Percentiles rank a stretch among this genome's conserved stretches.
These are phyloP conservation scores for Trogon surrucura DNA, from an alignment of 2,113 vertebrate genomes.

Conservation along the genomic window DNA sequence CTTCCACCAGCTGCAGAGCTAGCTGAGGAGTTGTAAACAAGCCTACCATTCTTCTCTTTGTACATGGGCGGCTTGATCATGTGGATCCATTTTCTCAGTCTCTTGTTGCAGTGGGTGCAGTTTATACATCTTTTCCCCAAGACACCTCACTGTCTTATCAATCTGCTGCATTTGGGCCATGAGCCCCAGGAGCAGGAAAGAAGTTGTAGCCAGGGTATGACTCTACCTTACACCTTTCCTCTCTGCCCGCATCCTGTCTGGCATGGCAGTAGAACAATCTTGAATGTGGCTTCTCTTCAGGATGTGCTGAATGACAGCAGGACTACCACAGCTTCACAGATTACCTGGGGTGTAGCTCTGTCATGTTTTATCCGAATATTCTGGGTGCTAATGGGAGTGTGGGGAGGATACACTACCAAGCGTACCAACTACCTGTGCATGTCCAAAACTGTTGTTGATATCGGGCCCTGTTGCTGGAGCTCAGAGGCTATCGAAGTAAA, in stretches of 20 bases:
- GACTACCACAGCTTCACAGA: neutral
- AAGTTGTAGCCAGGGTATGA: neutral
- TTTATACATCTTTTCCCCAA: fast-evolving
- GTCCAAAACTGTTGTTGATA: neutral
- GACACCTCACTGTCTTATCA: neutral
- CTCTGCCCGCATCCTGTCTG: neutral
- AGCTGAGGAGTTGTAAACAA: neutral
- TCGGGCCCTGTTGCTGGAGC: neutral
- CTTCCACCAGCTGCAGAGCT: neutral
- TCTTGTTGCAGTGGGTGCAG: neutral
- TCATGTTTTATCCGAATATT: neutral
- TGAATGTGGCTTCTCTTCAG: neutral
- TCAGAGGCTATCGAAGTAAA: neutral
- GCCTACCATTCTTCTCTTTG: neutral
- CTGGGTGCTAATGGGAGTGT: neutral
- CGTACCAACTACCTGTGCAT: fast-evolving
- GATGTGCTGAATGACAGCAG: neutral
- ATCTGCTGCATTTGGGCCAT: neutral
- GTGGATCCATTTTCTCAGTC: neutral
- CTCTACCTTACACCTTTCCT: neutral
- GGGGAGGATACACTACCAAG: neutral
- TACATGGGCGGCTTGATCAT: fast-evolving
- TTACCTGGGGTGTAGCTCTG: neutral
- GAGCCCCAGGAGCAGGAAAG: neutral
- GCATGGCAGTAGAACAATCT: neutral